These are phyloP conservation scores for Orius laevigatus DNA, from an alignment of 1,140 invertebrate genomes.

Conservation along the genomic window DNA sequence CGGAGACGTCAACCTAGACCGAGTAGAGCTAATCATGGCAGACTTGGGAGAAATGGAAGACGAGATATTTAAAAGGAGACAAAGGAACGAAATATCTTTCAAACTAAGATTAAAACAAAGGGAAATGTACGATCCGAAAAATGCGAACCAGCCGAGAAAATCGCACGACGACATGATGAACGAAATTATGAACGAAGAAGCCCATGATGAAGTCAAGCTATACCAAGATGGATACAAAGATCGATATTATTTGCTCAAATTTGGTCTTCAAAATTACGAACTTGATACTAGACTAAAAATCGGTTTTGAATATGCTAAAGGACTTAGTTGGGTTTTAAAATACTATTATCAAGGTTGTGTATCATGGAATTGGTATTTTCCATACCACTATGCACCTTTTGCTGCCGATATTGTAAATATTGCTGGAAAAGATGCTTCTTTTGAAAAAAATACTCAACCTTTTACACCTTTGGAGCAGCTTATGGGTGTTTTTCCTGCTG, in stretches of 20 bases:
- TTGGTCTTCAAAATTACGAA: conserved; percentile 69
- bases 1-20: conserved; percentile 78
- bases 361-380: conserved; percentile 99
- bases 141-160: conserved; percentile 25
- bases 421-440: conserved; percentile 63
- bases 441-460: conserved; percentile 77
- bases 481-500: conserved; percentile 98
- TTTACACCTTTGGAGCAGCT: conserved; percentile 95
- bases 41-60: conserved; percentile 91
- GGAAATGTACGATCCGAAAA: conserved; percentile 33
- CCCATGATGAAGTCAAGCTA: conserved; percentile 83
- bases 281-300: conserved; percentile 68
- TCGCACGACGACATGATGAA: conserved; percentile 18
- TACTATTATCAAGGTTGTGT: conserved; percentile 99
- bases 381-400: conserved; percentile 99
- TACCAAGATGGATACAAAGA: conserved; percentile 98
- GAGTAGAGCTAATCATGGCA: conserved; percentile 87
- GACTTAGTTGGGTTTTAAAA: conserved; percentile 92
- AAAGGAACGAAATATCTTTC: conserved; percentile 69
- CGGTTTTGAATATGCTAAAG: conserved; percentile 83
- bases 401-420: conserved; percentile 97
- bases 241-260: conserved; percentile 94
- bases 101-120: conserved; percentile 59
- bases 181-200: conserved; percentile 39
- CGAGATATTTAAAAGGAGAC: conserved; percentile 88